Evolutionary conservation across 2,888 invertebrate genomes (phyloP).

Genomic region (Rhagonycha lutea): DNA sequence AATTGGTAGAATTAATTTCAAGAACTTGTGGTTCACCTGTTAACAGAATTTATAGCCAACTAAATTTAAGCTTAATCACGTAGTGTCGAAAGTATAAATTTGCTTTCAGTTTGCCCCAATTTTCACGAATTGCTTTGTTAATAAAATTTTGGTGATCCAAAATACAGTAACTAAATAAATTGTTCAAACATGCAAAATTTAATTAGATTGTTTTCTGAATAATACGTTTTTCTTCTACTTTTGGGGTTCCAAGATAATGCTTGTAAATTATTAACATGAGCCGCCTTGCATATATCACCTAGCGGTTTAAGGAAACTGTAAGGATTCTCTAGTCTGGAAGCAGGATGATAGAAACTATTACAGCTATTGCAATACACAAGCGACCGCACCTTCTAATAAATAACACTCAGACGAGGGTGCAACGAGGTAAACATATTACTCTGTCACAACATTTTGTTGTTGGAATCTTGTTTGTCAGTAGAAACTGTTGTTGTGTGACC

Average conservation of each 20-base stretch:
- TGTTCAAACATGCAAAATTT: not conserved
- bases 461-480: slow-evolving; percentile 33
- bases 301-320: slow-evolving; percentile 8
- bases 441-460: slow-evolving; percentile 35
- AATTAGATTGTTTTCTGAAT: not conserved
- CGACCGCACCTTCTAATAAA: slow-evolving; percentile 31
- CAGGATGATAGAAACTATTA: slow-evolving; percentile 23
- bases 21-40: not conserved
- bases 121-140: not conserved
- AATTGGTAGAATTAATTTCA: not conserved
- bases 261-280: not conserved
- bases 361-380: slow-evolving; percentile 25
- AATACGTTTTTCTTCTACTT: not conserved
- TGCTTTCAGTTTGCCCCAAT: not conserved
- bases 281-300: slow-evolving; percentile 11
- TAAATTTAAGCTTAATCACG: not conserved
- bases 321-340: slow-evolving; percentile 4
- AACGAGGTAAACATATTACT: slow-evolving; percentile 37
- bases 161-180: not conserved
- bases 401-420: slow-evolving; percentile 32
- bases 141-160: not conserved
- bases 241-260: not conserved
- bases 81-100: slow-evolving; percentile 3
- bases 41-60: not conserved
- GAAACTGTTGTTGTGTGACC: slow-evolving; percentile 18